Evolutionary conservation across 2,797 vertebrate species (phyloP), one percentile per base, ranked within the genome.

Genomic region (Podarcis siculus): DNA sequence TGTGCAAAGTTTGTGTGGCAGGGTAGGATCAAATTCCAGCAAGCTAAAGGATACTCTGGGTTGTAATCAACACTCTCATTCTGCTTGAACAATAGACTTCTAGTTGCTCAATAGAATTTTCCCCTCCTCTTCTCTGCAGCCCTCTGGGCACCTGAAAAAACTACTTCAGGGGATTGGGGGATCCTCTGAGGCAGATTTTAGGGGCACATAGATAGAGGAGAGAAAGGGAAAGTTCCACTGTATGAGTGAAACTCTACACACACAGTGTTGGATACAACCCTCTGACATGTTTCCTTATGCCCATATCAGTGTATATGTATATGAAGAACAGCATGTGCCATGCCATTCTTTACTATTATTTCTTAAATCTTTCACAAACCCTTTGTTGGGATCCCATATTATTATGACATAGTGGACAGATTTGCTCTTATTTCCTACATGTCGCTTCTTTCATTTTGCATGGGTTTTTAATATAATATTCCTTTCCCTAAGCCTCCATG

Each of bases 381-480:
- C 15, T 19, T 42, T 66, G 21, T 25, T 27, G 64, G 64, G 21
- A 3, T 35, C 69, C 17, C 19, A 30, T 80, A 72, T 81, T 42
- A 42, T 23, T 7, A 13, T 64, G 12, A 32, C 5, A 61, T 39
- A 67, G 8, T 12, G 19, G 61, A 32, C 4, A 37, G 49, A 9
- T 79, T 58, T 71, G 45, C 73, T 42, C 1, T 84, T 88, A 83
- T 79, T 83, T 83, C 35, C 67, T 72, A 23, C 23, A 79, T 79
- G 72, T 32, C 35, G 13, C 35, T 42, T 42, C 25, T 61, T 85
- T 80, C 39, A 85, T 39, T 72, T 84, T 84, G 37, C 83, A 42
- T 66, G 37, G 10, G 25, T 72, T 8, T 72, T 75, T 64, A 71
- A 32, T 76, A 27, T 17, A 75, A 45, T 66, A 69, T 45, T 80